A percentile compares a stretch with the other conserved stretches of the same genome.
These are phyloP conservation scores for Bubalus kerabau DNA, from an alignment of 2,113 vertebrate species.

Conservation along the genomic window DNA sequence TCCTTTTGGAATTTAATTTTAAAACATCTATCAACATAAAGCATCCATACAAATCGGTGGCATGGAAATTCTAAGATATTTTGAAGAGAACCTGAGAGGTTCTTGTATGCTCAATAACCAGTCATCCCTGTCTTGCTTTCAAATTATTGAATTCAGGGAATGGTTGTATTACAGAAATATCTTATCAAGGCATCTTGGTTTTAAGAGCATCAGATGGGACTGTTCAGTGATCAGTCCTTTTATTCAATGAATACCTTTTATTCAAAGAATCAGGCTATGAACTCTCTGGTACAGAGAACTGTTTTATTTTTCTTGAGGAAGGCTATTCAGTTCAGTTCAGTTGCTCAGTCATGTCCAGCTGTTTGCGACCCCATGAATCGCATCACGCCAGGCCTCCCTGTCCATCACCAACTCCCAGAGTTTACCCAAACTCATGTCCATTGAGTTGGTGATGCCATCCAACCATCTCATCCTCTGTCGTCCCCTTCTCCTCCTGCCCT, in stretches of 20 bases:
- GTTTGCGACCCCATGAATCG: not conserved
- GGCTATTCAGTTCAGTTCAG: not conserved
- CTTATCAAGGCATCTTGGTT: not conserved
- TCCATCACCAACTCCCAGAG: not conserved
- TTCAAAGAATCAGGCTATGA: not conserved
- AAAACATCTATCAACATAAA: not conserved
- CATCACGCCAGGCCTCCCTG: not conserved
- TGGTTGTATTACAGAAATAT: not conserved
- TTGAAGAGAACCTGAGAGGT: constrained; percentile 6
- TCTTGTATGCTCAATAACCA: not conserved
- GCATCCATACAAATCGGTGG: constrained; percentile 34
- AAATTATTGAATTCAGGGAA: not conserved
- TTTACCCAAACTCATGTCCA: not conserved
- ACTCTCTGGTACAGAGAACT: not conserved
- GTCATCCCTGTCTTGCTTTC: not conserved
- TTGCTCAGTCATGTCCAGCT: not conserved
- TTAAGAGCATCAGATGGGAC: not conserved
- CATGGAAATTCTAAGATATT: constrained; percentile 53
- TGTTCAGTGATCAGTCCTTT: not conserved
- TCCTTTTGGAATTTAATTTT: not conserved
- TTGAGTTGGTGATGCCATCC: not conserved
- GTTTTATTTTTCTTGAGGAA: not conserved
- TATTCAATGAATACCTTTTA: not conserved
- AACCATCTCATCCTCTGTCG: not conserved
- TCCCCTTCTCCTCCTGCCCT: not conserved